Conservation (phyloP, 2,113 vertebrate genomes). For the Brachypodius melanocephalos region DNA sequence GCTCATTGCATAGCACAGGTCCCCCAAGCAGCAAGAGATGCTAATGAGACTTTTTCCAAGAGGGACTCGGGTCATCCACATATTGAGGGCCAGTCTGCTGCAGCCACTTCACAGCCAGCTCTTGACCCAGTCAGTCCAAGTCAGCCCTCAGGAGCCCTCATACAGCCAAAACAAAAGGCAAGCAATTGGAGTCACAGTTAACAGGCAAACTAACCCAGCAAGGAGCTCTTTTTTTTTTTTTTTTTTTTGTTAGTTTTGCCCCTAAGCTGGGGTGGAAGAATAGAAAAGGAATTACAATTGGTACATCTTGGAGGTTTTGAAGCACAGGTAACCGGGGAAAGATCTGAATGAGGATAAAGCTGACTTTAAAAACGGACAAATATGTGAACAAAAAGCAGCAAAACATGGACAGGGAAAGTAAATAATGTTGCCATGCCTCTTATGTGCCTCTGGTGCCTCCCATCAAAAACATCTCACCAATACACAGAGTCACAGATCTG, state of each 20-base stretch:
- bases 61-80: not conserved
- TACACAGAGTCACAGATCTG: not conserved
- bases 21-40: not conserved
- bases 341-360: not conserved
- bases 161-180: not conserved
- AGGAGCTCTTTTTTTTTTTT: fast-evolving
- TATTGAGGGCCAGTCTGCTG: not conserved
- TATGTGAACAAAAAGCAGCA: not conserved
- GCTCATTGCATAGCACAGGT: not conserved
- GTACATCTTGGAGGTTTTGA: not conserved
- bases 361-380: not conserved
- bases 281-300: not conserved
- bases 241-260: not conserved
- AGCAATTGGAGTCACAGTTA: not conserved
- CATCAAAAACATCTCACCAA: not conserved
- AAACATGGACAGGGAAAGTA: not conserved
- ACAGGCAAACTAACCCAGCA: not conserved
- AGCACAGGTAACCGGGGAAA: not conserved
- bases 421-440: not conserved
- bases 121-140: not conserved
- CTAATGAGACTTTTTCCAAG: not conserved
- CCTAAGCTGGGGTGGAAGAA: not conserved
- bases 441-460: not conserved
- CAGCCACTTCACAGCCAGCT: not conserved
- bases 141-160: not conserved